A percentile compares a stretch with the other conserved stretches of the same genome.
Conservation (phyloP, 1,140 invertebrate species). For the Helicorthomorpha holstii region DNA sequence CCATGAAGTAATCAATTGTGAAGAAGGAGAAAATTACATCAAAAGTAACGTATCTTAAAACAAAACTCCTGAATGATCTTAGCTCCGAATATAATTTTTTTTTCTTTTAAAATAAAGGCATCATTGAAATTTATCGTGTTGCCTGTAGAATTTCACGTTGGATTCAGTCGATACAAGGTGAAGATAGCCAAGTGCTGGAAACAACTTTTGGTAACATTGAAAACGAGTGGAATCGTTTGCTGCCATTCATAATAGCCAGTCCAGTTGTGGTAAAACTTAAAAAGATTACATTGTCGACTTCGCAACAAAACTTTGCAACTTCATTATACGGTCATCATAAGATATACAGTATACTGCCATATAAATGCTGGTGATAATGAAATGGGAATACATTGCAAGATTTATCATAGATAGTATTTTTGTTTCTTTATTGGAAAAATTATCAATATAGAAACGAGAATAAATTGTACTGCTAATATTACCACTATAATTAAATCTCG, state of each 20-base stretch:
- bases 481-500: too few species aligned
- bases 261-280: neutral
- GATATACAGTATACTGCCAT: too few species aligned
- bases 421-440: too few species aligned
- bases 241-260: neutral
- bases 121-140: neutral
- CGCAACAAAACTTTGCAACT: too few species aligned
- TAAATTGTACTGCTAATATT: too few species aligned
- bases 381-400: too few species aligned
- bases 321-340: too few species aligned
- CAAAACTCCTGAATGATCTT: neutral
- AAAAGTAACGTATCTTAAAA: constrained; percentile 25
- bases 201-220: neutral
- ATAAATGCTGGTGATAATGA: too few species aligned
- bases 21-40: constrained; percentile 38
- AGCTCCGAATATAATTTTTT: neutral
- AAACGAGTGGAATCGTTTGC: neutral
- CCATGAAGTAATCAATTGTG: constrained; percentile 35
- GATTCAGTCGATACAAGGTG: neutral
- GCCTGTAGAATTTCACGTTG: neutral
- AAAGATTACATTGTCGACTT: too few species aligned
- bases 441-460: too few species aligned
- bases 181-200: neutral
- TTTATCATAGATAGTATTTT: too few species aligned
- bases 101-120: neutral